Evolutionary conservation across 2,888 invertebrate genomes (phyloP).

Genomic region (Listrodromus nycthemerus): DNA sequence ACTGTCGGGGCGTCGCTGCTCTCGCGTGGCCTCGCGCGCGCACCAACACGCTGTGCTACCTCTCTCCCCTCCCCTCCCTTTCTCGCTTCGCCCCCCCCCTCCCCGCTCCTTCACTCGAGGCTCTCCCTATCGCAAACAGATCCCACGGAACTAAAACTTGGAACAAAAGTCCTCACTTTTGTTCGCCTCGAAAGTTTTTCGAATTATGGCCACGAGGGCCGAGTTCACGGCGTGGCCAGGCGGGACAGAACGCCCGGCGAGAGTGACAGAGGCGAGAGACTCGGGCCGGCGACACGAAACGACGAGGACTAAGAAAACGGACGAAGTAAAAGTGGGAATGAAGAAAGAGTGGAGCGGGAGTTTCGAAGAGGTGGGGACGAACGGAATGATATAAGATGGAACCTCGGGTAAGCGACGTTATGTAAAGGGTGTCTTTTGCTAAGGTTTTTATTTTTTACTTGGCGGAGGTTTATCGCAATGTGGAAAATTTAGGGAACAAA

Average conservation of each 20-base stretch:
- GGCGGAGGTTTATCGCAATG: neutral
- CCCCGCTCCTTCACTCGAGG: neutral
- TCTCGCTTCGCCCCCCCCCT: no score
- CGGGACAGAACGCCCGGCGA: constrained; percentile 7
- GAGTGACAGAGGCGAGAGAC: neutral
- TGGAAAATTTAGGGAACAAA: neutral
- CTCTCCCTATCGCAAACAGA: constrained; percentile 76
- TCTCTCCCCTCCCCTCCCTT: neutral
- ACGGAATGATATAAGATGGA: constrained; percentile 59
- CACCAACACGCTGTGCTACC: neutral
- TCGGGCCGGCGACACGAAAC: constrained; percentile 40
- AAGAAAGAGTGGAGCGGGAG: constrained; percentile 63
- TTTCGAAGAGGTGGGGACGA: constrained; percentile 58
- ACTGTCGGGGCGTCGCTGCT: constrained; percentile 80
- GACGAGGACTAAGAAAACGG: constrained; percentile 47
- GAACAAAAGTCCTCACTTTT: constrained; percentile 84
- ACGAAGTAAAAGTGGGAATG: constrained; percentile 63
- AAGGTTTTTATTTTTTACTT: neutral
- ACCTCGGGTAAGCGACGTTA: constrained; percentile 32
- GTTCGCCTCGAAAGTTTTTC: constrained; percentile 82
- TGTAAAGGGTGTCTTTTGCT: constrained; percentile 15
- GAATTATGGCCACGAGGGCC: constrained; percentile 79
- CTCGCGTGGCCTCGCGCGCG: constrained; percentile 44
- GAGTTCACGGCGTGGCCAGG: constrained; percentile 25
- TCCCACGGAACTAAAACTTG: constrained; percentile 80